Evolutionary conservation across 2,113 vertebrate species (phyloP), one percentile per base, ranked within the genome.

Genomic region (Rissa tridactyla): DNA sequence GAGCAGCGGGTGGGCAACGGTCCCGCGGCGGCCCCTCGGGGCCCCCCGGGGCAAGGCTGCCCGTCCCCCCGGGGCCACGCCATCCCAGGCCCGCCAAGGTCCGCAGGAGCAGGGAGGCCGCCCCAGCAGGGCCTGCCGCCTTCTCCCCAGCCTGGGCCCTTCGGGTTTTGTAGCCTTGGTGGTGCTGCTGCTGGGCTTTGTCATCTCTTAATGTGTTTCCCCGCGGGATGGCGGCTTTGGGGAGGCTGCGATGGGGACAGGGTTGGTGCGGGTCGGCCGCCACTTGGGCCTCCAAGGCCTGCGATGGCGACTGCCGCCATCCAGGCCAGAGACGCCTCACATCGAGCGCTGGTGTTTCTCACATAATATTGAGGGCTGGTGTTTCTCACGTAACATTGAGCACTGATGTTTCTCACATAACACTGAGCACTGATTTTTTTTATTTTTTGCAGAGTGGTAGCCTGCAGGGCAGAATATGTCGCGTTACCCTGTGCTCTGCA

Each of bases 101-200:
- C 16, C 15, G 23, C 57, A 4, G 47, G 71, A 30, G 40, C 32
- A 6, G 8, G 36, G 10, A 26, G 49, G 58, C 29, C 4, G 3
- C 30, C n/a, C 51, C 38, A 23, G 61, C 26, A 16, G 19, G 17
- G 20, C 29, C 25, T 6, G 8, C 30, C 13, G 9, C 26, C 62
- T 36, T 6, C 30, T 38, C 52, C 36, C 0, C 0, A 44, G 27
- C 36, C 36, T 19, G 10, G 10, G 52, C 25, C 46, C 2, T 0
- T 0, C 8, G 15, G 11, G 42, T 27, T 29, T n/a, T 13, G 20
- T 18, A 26, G 29, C 4, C 23, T 11, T 34, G 58, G 58, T 20
- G 46, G 58, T 20, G 46, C 34, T 17, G 15, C 57, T 40, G 46
- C 23, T 25, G n/a, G 5, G 4, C 20, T 49, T 72, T 32, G 11